Percentiles rank a stretch among this genome's conserved stretches.
Conservation (phyloP, 2,113 vertebrate species). For the Laticauda laticaudata region DNA sequence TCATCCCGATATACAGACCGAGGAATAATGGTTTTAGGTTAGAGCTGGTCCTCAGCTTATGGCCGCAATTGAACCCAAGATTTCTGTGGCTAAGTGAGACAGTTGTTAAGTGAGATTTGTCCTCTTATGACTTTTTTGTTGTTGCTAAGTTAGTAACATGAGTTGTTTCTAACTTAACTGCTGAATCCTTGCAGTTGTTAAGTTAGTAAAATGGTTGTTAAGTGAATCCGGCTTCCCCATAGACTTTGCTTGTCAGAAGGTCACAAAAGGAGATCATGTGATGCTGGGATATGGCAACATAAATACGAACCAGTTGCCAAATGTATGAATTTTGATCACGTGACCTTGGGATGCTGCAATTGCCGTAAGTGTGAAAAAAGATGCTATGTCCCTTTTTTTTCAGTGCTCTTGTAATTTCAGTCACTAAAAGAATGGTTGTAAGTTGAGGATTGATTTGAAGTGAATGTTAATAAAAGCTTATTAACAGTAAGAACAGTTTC, state of each 20-base stretch:
- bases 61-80: too few relatives aligned
- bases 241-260: too few relatives aligned
- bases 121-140: neutral
- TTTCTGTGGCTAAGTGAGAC: neutral
- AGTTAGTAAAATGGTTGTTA: neutral
- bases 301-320: neutral
- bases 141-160: neutral
- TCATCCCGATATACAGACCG: neutral
- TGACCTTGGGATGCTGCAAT: too few relatives aligned
- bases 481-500: neutral
- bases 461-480: neutral
- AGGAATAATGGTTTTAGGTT: neutral
- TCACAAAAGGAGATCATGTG: too few relatives aligned
- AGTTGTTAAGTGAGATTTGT: neutral
- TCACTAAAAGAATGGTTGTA: too few relatives aligned
- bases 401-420: too few relatives aligned
- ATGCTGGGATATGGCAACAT: too few relatives aligned
- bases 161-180: neutral
- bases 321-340: too few relatives aligned
- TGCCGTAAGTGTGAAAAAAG: too few relatives aligned
- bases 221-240: too few relatives aligned
- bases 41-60: neutral
- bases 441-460: neutral
- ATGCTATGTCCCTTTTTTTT: too few relatives aligned
- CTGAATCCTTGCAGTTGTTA: neutral